A percentile compares a stretch with the other conserved stretches of the same genome.
These are phyloP conservation scores for Heliocidaris tuberculata DNA, from an alignment of 35 echinoderm and acorn worm genomes.

Conservation along the genomic window DNA sequence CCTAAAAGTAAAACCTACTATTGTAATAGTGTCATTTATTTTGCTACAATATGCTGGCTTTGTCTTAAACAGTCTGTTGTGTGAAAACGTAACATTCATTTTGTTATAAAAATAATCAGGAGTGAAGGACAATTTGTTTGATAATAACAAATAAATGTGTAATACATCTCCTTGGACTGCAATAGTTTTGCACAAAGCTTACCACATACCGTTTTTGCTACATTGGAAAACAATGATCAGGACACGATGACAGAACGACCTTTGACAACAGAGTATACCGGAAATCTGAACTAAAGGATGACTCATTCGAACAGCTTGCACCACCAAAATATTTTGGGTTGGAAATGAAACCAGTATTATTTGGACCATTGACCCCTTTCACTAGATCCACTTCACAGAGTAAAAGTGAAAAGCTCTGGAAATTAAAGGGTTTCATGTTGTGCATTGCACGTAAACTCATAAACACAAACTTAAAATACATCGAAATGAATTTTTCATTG, in stretches of 20 bases:
- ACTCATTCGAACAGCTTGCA: background rate
- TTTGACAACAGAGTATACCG: background rate
- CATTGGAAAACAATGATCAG: background rate
- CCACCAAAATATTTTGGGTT: background rate
- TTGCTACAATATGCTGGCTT: too few species aligned
- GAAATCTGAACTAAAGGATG: background rate
- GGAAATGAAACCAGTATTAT: background rate
- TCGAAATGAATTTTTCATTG: background rate
- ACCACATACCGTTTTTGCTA: background rate
- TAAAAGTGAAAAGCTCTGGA: background rate
- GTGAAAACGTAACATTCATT: too few species aligned
- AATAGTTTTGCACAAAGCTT: background rate
- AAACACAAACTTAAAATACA: background rate
- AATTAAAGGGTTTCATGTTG: background rate
- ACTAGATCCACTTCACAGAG: background rate
- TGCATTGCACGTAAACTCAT: background rate
- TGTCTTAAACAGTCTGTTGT: too few species aligned
- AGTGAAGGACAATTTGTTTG: too few species aligned
- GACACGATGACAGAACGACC: background rate
- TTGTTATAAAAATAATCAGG: too few species aligned
- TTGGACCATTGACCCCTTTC: background rate
- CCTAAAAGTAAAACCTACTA: too few species aligned
- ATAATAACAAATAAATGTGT: too few species aligned
- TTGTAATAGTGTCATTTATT: too few species aligned
- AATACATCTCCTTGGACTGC: too few species aligned